These are phyloP conservation scores for Myrmecophaga tridactyla DNA, from an alignment of 2,113 vertebrate genomes.

Conservation along the genomic window DNA sequence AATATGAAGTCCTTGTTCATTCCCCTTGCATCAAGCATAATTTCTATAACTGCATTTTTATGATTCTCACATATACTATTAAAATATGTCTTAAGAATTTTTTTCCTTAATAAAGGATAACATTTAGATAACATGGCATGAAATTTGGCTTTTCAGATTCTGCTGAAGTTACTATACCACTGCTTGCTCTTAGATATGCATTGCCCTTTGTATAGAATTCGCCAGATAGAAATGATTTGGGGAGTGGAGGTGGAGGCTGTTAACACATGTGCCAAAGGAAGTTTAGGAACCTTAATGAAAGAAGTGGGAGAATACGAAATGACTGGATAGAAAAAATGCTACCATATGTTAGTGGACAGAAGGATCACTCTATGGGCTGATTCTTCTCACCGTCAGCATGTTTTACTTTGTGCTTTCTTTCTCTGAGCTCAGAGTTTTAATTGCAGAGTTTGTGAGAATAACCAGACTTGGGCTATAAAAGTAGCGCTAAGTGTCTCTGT, in stretches of 20 bases:
- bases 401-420: background rate
- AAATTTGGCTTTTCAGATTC: background rate
- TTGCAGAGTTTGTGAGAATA: background rate
- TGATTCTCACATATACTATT: constrained; percentile 21
- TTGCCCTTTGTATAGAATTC: background rate
- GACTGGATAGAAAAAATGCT: background rate
- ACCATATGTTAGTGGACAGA: background rate
- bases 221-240: background rate
- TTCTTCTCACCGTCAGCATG: background rate
- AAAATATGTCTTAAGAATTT: constrained; percentile 15
- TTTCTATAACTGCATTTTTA: constrained; percentile 46
- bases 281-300: background rate
- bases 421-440: background rate
- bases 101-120: constrained; percentile 35
- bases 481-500: background rate
- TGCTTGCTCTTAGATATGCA: background rate
- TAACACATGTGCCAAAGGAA: background rate
- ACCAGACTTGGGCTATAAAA: background rate
- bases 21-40: background rate
- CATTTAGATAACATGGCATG: constrained; percentile 50
- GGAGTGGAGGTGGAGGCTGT: background rate
- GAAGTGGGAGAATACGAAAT: background rate
- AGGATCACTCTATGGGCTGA: background rate
- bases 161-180: background rate
- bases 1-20: background rate